These are phyloP conservation scores for Samia ricini DNA, from an alignment of 1,140 invertebrate genomes.

Conservation along the genomic window DNA sequence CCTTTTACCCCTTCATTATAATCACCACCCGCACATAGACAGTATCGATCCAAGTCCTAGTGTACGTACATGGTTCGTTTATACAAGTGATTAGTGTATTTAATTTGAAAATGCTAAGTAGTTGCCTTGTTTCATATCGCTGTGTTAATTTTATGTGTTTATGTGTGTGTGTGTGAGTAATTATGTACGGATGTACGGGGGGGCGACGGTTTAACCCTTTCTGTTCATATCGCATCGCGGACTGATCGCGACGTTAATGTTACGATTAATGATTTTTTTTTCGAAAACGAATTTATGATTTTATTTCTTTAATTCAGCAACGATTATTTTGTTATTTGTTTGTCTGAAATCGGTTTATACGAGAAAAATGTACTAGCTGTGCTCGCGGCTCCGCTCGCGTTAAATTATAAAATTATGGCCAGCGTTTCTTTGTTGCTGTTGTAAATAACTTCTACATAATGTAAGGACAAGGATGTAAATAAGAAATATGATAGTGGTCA, in stretches of 20 bases:
- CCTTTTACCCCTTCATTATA: constrained; percentile 74
- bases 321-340: too few species aligned
- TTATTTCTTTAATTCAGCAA: too few species aligned
- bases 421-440: too few species aligned
- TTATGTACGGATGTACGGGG: constrained; percentile 49
- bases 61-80: constrained; percentile 58
- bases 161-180: constrained; percentile 48
- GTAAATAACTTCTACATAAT: too few species aligned
- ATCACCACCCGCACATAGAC: constrained; percentile 67
- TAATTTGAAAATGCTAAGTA: constrained; percentile 78
- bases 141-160: constrained; percentile 44
- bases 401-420: too few species aligned
- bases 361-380: too few species aligned
- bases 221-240: constrained; percentile 45
- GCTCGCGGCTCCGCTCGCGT: too few species aligned
- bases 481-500: too few species aligned
- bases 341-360: too few species aligned
- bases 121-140: constrained; percentile 68
- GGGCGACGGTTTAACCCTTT: constrained; percentile 67
- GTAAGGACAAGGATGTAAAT: too few species aligned
- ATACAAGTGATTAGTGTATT: constrained; percentile 76
- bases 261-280: constrained; percentile 50
- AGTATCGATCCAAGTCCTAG: constrained; percentile 54
- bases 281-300: background rate
- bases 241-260: constrained; percentile 63